A percentile compares a stretch with the other conserved stretches of the same genome.
Evolutionary conservation across 2,888 invertebrate genomes (phyloP).

Genomic region (Pristionchus japonicus): DNA sequence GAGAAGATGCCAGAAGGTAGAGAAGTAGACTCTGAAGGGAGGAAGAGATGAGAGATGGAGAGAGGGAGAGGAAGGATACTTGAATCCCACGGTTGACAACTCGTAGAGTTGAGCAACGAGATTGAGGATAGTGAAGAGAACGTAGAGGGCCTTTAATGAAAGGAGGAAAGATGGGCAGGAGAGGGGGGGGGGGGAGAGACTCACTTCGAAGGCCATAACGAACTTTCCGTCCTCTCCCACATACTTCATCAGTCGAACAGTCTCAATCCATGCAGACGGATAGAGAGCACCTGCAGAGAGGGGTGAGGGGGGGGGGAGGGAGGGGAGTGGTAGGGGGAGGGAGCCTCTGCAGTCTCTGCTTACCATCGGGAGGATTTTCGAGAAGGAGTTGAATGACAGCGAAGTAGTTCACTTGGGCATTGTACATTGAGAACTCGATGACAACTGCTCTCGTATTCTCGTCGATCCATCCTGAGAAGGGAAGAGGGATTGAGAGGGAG

Average conservation of each 20-base stretch:
- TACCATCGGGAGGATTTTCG: conserved; percentile 56
- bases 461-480: conserved; percentile 76
- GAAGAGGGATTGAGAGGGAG: too few species aligned
- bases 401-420: conserved; percentile 75
- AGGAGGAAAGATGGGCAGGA: not conserved
- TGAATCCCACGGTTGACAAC: not conserved
- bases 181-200: not conserved
- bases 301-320: not conserved
- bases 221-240: conserved; percentile 53
- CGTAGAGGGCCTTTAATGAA: conserved; percentile 54
- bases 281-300: conserved; percentile 47
- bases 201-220: conserved; percentile 58
- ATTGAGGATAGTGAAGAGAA: conserved; percentile 55
- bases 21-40: conserved; percentile 22
- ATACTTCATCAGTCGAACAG: conserved; percentile 62
- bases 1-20: conserved; percentile 59
- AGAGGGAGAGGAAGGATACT: not conserved
- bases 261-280: conserved; percentile 60
- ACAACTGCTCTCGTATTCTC: conserved; percentile 78
- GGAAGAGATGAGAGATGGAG: not conserved
- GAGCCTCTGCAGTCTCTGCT: too few species aligned
- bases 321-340: not conserved
- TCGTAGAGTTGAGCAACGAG: conserved; percentile 53
- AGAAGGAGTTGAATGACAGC: conserved; percentile 61
- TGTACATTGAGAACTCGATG: conserved; percentile 79